Conservation (phyloP, 2,888 invertebrate species). For the Athalia cordata region DNA sequence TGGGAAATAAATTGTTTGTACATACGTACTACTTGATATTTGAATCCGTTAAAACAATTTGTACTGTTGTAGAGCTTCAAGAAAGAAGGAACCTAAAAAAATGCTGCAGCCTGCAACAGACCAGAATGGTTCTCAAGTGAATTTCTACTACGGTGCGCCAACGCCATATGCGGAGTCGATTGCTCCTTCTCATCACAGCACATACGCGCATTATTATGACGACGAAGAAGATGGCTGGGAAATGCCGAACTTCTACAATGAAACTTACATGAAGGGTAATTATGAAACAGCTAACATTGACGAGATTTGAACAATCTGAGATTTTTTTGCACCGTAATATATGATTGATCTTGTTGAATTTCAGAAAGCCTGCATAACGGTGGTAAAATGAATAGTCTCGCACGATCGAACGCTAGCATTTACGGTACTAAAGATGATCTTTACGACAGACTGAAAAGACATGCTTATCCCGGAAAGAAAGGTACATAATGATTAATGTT, state of each 20-base stretch:
- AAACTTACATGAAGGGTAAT: conserved; percentile 95
- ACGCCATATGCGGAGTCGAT: conserved; percentile 97
- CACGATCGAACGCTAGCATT: conserved; percentile 93
- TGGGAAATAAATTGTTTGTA: not conserved
- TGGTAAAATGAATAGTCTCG: conserved; percentile 93
- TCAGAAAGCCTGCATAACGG: conserved; percentile 86
- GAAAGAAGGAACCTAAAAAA: conserved; percentile 93
- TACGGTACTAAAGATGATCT: conserved; percentile 97
- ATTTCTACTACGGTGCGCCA: conserved; percentile 96
- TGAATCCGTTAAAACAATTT: not conserved
- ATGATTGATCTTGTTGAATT: conserved; percentile 50
- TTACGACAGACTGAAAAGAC: conserved; percentile 95
- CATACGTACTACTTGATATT: not conserved
- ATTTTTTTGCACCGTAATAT: conserved; percentile 4
- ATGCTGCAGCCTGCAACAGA: conserved; percentile 91
- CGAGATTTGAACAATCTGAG: not conserved
- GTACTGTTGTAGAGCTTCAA: conserved; percentile 80
- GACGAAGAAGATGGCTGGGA: conserved; percentile 98
- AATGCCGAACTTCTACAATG: conserved; percentile 98
- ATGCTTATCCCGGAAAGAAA: conserved; percentile 96
- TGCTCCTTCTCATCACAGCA: conserved; percentile 95
- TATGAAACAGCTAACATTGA: no score
- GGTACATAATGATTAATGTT: conserved; percentile 76
- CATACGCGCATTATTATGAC: conserved; percentile 96
- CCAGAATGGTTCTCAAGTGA: conserved; percentile 94